phyloP scores from a whole-genome alignment of 2,113 vertebrate species.

The Nothoprocta pentlandii region DNA sequence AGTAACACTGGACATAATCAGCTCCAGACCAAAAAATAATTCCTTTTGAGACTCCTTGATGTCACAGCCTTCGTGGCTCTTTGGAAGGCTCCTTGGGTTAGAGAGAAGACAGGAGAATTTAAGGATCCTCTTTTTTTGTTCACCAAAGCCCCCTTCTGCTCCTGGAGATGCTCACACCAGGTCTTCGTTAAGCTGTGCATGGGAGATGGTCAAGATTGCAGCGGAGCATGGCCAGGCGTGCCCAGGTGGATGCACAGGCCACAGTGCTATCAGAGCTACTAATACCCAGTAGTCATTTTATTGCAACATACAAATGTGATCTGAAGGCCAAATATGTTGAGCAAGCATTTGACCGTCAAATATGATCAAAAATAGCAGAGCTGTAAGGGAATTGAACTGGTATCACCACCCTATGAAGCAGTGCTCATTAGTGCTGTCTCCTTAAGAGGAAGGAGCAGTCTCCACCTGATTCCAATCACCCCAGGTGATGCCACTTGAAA shows the following conservation, averaged over 20 bases:
- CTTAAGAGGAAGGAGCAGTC: background rate
- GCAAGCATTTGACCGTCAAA: background rate
- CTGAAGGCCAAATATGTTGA: background rate
- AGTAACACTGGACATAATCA: slow-evolving; percentile 6
- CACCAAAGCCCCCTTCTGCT: background rate
- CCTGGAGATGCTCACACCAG: background rate
- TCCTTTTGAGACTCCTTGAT: background rate
- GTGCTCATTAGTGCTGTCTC: background rate
- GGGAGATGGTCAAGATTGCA: background rate
- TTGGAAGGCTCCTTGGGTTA: background rate
- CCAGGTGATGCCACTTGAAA: background rate
- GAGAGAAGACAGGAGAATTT: background rate
- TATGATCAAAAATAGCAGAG: background rate
- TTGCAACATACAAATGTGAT: background rate
- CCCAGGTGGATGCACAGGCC: fast-evolving
- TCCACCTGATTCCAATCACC: too few species aligned
- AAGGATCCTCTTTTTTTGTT: background rate
- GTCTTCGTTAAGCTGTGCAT: fast-evolving
- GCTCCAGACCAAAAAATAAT: background rate
- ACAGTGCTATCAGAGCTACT: too few species aligned
- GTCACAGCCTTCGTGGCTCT: too few species aligned
- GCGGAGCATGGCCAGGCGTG: fast-evolving
- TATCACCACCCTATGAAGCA: background rate
- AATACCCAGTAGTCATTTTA: background rate
- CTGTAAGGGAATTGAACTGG: background rate